Evolutionary conservation across 2,797 vertebrate species (phyloP), one percentile per base, ranked within the genome.

Genomic region (Poecilia wingei): DNA sequence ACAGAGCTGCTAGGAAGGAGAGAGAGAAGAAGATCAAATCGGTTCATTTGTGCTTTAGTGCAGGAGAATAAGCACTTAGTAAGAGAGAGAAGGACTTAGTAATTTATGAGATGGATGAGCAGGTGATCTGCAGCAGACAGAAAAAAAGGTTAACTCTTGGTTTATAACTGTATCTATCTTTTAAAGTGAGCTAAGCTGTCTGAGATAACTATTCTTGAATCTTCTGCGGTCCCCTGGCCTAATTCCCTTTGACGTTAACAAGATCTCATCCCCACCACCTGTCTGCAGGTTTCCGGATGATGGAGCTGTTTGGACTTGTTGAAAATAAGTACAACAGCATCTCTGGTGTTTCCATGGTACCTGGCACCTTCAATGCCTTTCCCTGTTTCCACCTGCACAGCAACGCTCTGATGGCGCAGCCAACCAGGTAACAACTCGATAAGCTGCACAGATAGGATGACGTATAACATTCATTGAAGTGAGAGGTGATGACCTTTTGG

Each of bases 301-400:
- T 99, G 98, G 98, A 98, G 91, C 96, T 97, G 93, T 99, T 99
- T 79, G 97, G 98, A 18, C 94, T 99, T 87, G 93, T 97, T 88
- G 97, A 98, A 92, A 95, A 96, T 72, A 96, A 95, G 2, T 99
- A 98, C 93, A 95, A 96, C 77, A 90, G 91, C 43, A 84, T 98
- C 61, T 87, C 97, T 16, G 97, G 98, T 0, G 96, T 99, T 80
- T 99, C 98, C 66, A 97, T 99, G 97, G 97, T 98, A 57, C 97
- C 98, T 0, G 98, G 98, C 25, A 99, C 98, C 69, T 99, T 99
- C 93, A 99, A 99, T 87, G 94, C 96, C 73, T 99, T 97, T 89
- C 95, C 97, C 0, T 96, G 97, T 76, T 99, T 97, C 93, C 96
- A 96, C 85, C 94, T 99, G 36, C 97, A 97, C 89, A 96, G 95